Base-by-base conservation (phyloP, 30 jellyfish, hydroid and myxozoan genomes). In the Nemopilema nomurai region DNA sequence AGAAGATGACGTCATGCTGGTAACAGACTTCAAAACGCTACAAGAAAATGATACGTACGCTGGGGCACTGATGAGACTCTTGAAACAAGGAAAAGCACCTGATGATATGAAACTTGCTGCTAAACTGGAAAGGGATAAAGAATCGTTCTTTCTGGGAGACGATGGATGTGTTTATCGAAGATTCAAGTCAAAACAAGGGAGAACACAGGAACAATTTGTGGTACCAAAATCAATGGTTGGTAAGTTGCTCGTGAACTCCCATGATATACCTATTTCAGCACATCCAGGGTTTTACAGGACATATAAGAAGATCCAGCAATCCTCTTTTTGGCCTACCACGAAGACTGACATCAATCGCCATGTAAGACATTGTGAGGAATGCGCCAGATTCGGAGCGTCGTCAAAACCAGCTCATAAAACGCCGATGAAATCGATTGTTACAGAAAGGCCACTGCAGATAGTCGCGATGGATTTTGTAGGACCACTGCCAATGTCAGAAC, bases 281-380 rank as follows among this genome's bases (percentile, higher is more conserved):
- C 79, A 71, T 70, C 71, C 77, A 63, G 85, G 91, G 52, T 70
- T 50, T 41, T 51, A 16, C 73, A 69, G 91, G 70, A 70, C 57
- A 63, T 81, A 81, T 22, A 66, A 50, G 71, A 66, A 81, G 69
- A 67, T 66, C 28, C 90, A 81, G 71, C 49, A 29, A 0, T 62
- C 68, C 26, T 65, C n/a, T n/a, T 81, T 81, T 67, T 67, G 90
- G 90, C 82, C 90, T 51, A 76, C 86, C 16, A 77, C 52, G 89
- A 62, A 79, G 67, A 24, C 89, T 18, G 80, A 82, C 32, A 57
- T 82, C 84, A n/a, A n/a, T n/a, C n/a, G n/a, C n/a, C n/a, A n/a
- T n/a, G n/a, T n/a, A n/a, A n/a, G n/a, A n/a, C n/a, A n/a, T n/a
- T n/a, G n/a, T n/a, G 28, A 82, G 91, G 16, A 77, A 82, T 33